Percentiles rank a stretch among this genome's conserved stretches.
phyloP scores from a whole-genome alignment of 1,140 invertebrate genomes.

The Bombus breviceps region DNA sequence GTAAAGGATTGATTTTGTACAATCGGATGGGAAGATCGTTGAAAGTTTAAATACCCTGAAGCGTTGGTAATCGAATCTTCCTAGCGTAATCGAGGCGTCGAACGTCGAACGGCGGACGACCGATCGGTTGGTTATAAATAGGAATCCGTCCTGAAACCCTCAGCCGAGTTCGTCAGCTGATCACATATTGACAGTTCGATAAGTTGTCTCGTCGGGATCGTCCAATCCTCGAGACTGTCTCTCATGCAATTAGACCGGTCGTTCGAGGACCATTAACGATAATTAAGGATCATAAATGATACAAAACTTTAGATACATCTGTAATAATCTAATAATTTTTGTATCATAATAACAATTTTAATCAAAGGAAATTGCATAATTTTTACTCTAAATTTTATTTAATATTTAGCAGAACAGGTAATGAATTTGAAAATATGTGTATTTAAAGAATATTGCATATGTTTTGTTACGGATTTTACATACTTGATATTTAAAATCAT shows the following conservation, averaged over 20 bases:
- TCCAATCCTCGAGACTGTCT: slow-evolving; percentile 45
- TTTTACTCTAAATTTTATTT: background rate
- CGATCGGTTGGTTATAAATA: slow-evolving; percentile 70
- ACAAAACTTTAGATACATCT: background rate
- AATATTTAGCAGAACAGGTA: background rate
- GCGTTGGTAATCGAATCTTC: slow-evolving; percentile 15
- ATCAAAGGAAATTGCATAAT: background rate
- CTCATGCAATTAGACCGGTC: slow-evolving; percentile 43
- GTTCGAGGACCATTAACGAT: background rate
- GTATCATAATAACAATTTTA: background rate
- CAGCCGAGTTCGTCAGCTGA: slow-evolving; percentile 74
- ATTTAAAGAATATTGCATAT: background rate
- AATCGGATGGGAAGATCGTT: background rate
- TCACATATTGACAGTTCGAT: slow-evolving; percentile 80
- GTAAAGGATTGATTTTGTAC: background rate
- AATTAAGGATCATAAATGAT: too few species aligned
- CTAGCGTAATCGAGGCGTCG: slow-evolving; percentile 16
- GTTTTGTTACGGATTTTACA: background rate
- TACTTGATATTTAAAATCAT: background rate
- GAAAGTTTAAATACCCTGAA: background rate
- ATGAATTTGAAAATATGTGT: background rate
- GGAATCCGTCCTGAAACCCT: slow-evolving; percentile 46
- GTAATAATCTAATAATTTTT: too few species aligned
- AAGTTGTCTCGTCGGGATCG: slow-evolving; percentile 61
- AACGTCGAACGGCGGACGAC: slow-evolving; percentile 4